Evolutionary conservation across 2,113 vertebrate genomes (phyloP).

Genomic region (Atractosteus spatula): DNA sequence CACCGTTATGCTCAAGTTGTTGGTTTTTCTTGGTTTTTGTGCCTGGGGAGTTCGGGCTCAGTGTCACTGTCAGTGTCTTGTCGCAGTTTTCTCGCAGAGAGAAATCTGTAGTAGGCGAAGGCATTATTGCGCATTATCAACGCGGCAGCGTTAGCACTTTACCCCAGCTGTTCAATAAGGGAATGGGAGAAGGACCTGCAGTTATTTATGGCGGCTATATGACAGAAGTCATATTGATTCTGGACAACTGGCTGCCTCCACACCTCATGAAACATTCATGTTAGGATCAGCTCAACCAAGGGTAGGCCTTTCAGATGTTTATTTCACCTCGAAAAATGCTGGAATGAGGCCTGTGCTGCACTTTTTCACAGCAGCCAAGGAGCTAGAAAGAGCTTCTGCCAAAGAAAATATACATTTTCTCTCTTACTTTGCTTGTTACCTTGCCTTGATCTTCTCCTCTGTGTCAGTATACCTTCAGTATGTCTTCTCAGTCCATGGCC

Average conservation of each 20-base stretch:
- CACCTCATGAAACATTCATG: conserved; percentile 46
- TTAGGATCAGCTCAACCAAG: conserved; percentile 26
- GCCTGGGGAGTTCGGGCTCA: no score
- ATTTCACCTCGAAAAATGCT: conserved; percentile 53
- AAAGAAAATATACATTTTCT: conserved; percentile 28
- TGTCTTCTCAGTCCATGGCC: background rate
- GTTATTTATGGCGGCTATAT: conserved; percentile 26
- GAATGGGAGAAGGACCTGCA: background rate
- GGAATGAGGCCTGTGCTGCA: conserved; percentile 47
- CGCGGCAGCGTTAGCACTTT: background rate
- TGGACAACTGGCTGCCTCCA: conserved; percentile 25
- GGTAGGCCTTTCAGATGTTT: conserved; percentile 42
- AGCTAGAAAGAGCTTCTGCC: conserved; percentile 30
- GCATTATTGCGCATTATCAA: background rate
- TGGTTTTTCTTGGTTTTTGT: no score
- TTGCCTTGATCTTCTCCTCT: background rate
- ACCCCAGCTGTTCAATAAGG: background rate
- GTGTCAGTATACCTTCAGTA: background rate
- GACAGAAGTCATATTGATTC: conserved; percentile 25
- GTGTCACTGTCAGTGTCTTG: no score
- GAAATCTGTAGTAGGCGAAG: background rate
- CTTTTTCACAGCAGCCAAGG: conserved; percentile 37
- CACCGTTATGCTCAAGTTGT: no score
- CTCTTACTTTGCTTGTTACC: background rate
- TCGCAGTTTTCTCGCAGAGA: background rate